Evolutionary conservation across 1,140 invertebrate genomes (phyloP), one percentile per base, ranked within the genome.

Genomic region (Pseudomyrmex concolor): DNA sequence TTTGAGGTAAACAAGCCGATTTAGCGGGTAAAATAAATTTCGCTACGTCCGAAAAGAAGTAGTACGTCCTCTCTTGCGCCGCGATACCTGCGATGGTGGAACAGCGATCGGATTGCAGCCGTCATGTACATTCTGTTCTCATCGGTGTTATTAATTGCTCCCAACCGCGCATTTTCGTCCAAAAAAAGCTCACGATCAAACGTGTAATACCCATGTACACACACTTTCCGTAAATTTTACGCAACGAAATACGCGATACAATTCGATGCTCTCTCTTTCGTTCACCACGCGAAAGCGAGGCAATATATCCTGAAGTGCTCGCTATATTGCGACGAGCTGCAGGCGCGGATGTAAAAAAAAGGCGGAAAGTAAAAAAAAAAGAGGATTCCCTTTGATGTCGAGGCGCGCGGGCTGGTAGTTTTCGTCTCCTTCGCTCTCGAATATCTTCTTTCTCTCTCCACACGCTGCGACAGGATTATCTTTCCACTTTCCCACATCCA

Each of bases 231-330:
- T 22, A 66, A 64, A 43, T 80, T 80, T 80, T 15, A 51, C 54
- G 70, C 63, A 19, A 54, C 67, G 83, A 83, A 86, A 72, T 85
- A 87, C 66, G 66, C 84, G 84, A 77, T 71, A 78, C 72, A 77
- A 87, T 86, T 88, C 78, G 86, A 84, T 66, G 73, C 74, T 62
- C 82, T 63, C 86, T 88, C 74, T 83, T 77, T 63, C 84, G 86
- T 64, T 83, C 80, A 84, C 55, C 57, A 62, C 73, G 81, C 80
- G 86, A 86, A 72, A 86, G 77, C 77, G 84, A 59, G 60, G 83
- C 82, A 74, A 86, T 88, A 88, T 86, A 86, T 89, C 73, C 22
- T 48, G 62, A 64, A 83, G 84, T 81, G 86, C 74, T 89, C 84
- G 67, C 80, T 74, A 84, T 84, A 89, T 89, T 88, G 88, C 88